These are phyloP conservation scores for Eupithecia insigniata DNA, from an alignment of 2,888 invertebrate genomes.

Conservation along the genomic window DNA sequence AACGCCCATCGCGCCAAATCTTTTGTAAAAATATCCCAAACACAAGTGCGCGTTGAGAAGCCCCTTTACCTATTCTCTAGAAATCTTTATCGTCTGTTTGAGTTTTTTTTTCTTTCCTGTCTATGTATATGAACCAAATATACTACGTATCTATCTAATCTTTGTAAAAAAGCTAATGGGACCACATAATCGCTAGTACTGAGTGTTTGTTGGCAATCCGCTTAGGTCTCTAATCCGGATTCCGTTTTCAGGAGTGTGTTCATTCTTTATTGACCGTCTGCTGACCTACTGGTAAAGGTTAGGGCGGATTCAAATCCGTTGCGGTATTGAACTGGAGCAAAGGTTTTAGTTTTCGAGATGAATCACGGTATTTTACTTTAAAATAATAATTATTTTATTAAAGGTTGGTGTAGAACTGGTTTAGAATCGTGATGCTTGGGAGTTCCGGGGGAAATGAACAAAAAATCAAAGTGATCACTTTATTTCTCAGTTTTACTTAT, in stretches of 20 bases:
- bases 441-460: no score
- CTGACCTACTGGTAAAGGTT: background rate
- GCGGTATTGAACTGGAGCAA: background rate
- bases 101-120: no score
- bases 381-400: background rate
- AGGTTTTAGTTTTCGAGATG: background rate
- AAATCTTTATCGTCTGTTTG: no score
- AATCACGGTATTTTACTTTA: background rate
- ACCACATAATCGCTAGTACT: background rate
- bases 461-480: no score
- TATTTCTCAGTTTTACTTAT: no score
- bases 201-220: background rate
- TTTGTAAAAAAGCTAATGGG: background rate
- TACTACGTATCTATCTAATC: no score
- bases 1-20: no score
- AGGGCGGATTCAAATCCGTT: constrained; percentile 6
- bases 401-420: background rate
- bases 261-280: constrained; percentile 22
- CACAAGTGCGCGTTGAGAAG: no score
- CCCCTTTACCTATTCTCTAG: no score
- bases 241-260: background rate
- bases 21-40: no score
- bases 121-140: no score
- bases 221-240: constrained; percentile 19
- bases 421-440: background rate